Evolutionary conservation across 2,797 vertebrate genomes (phyloP).

Genomic region (Otolemur crassicaudatus): DNA sequence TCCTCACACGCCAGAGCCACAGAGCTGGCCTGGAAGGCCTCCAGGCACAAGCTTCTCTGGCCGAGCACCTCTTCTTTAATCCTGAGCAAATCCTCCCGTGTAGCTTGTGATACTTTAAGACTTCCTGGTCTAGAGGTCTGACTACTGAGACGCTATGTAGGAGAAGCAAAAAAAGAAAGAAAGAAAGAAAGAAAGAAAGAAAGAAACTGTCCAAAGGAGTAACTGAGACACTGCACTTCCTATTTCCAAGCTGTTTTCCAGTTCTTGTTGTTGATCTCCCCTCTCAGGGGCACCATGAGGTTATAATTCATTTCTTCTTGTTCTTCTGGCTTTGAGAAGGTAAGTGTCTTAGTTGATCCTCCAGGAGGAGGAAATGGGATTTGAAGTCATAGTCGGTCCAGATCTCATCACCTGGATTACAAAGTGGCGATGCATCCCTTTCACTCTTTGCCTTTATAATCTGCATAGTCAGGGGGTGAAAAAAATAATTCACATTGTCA

Average conservation of each 20-base stretch:
- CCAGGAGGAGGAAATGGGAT: not conserved
- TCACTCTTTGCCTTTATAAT: not conserved
- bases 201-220: not conserved
- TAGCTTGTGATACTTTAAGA: conserved; percentile 11
- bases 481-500: not conserved
- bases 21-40: not conserved
- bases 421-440: rapidly evolving
- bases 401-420: not conserved
- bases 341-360: not conserved
- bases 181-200: not conserved
- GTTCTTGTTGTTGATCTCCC: not conserved
- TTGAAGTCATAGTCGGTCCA: not conserved
- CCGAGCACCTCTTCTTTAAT: not conserved
- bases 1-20: rapidly evolving
- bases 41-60: not conserved
- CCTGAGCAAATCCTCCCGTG: not conserved
- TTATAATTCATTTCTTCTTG: not conserved
- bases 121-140: not conserved
- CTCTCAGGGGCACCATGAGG: not conserved
- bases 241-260: not conserved
- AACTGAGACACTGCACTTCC: not conserved
- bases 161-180: not conserved
- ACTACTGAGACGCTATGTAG: not conserved
- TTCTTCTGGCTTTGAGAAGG: not conserved
- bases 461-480: not conserved